These are phyloP conservation scores for Drosophila mayri DNA, from an alignment of 1,140 invertebrate genomes.

Conservation along the genomic window DNA sequence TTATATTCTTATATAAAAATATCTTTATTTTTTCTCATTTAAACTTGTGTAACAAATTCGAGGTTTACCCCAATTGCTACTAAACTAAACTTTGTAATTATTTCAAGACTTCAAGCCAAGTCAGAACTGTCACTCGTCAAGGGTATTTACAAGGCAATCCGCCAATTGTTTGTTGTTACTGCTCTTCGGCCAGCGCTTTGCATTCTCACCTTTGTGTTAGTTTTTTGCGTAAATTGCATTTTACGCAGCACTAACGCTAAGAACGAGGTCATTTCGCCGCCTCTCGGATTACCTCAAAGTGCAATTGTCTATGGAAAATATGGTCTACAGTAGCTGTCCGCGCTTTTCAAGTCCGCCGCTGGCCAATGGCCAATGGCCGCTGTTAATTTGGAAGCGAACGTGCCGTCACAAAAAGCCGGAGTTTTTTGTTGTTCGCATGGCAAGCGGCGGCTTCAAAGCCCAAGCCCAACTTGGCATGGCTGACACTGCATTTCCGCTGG, in stretches of 20 bases:
- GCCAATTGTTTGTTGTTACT: slow-evolving; percentile 23
- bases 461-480: slow-evolving; percentile 23
- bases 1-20: too few relatives aligned
- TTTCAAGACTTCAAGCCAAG: not conserved
- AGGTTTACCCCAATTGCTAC: too few relatives aligned
- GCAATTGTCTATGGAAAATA: slow-evolving; percentile 67
- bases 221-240: slow-evolving; percentile 69
- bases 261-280: slow-evolving; percentile 59
- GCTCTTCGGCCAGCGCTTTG: slow-evolving; percentile 39
- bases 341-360: slow-evolving; percentile 71
- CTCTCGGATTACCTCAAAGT: slow-evolving; percentile 46
- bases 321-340: slow-evolving; percentile 40
- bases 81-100: not conserved
- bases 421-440: slow-evolving; percentile 12
- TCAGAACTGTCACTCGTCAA: slow-evolving; percentile 19
- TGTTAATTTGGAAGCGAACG: slow-evolving; percentile 57
- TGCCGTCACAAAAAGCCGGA: slow-evolving; percentile 57
- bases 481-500: slow-evolving; percentile 74
- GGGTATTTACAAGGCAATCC: slow-evolving; percentile 25
- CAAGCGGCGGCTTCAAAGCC: slow-evolving; percentile 58
- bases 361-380: slow-evolving; percentile 10
- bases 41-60: too few relatives aligned
- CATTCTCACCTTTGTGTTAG: slow-evolving; percentile 42
- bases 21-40: too few relatives aligned
- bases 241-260: slow-evolving; percentile 56